Evolutionary conservation across 2,113 vertebrate genomes (phyloP), one percentile per base, ranked within the genome.

Genomic region (Onychostruthus taczanowskii): DNA sequence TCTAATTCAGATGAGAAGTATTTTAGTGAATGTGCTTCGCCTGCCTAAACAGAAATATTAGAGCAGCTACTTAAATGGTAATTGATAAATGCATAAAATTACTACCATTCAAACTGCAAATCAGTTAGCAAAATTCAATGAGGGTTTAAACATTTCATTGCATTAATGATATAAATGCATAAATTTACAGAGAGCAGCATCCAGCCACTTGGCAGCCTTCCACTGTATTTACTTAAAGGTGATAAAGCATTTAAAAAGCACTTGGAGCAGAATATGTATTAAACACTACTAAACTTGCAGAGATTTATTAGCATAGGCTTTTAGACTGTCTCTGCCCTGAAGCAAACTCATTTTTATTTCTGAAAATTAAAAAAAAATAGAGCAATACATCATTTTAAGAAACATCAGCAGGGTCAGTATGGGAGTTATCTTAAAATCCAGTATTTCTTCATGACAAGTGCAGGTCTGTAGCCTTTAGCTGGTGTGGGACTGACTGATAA

Each of bases 281-380:
- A 96, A 96, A 83, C 5, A 0, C 84, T 74, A 82, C 86, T 94
- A 93, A 97, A 94, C 84, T 92, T 87, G 93, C 85, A 97, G 31
- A 95, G 95, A 97, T 97, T 97, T 96, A 97, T 97, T 97, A 97
- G 91, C 92, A 87, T 73, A 94, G 90, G 95, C 96, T 97, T 96
- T 97, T 97, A 97, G 96, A 97, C 95, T 93, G 93, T 94, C 94
- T 96, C 87, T 96, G 70, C 94, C 96, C 94, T 87, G 70, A 78
- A 97, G 97, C 92, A 77, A 95, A 81, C 66, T 74, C 46, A 17
- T 90, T 90, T 95, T 96, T 92, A 96, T 94, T 96, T 96, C 95
- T 96, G 93, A 94, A 97, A 96, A 97, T 94, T 74, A 52, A 93
- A 90, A 92, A 93, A 94, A 92, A 88, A 79, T 16, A 61, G 50